Percentiles rank a stretch among this genome's conserved stretches.
These are phyloP conservation scores for Hemithea aestivaria DNA, from an alignment of 2,888 invertebrate genomes.

Conservation along the genomic window DNA sequence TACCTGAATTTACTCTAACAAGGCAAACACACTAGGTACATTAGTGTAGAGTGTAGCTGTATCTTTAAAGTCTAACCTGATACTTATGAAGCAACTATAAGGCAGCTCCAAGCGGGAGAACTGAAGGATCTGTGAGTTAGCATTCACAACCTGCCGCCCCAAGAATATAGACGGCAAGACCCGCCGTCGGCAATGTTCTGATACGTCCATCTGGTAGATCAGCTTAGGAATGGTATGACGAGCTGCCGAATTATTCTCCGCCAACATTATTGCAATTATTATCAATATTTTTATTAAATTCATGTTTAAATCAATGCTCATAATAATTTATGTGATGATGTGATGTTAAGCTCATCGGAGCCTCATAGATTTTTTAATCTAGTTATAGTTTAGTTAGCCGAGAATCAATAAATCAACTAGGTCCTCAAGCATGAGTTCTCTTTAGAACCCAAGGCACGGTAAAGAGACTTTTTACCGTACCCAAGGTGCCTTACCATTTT, in stretches of 20 bases:
- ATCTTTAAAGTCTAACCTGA: slow-evolving; percentile 44
- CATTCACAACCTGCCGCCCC: slow-evolving; percentile 50
- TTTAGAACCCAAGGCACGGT: too few species aligned
- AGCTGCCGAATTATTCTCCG: slow-evolving; percentile 1
- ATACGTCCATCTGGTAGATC: slow-evolving; percentile 55
- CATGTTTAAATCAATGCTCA: slow-evolving; percentile 5
- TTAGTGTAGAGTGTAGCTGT: too few species aligned
- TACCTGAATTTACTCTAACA: too few species aligned
- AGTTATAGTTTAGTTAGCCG: too few species aligned
- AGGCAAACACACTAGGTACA: too few species aligned
- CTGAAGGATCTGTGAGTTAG: slow-evolving; percentile 54
- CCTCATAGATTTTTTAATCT: slow-evolving; percentile 8
- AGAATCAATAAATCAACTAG: too few species aligned
- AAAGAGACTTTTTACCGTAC: too few species aligned
- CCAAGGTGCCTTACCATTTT: too few species aligned
- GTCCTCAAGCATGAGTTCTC: too few species aligned
- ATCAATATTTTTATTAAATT: slow-evolving; percentile 1
- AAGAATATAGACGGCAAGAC: slow-evolving; percentile 64
- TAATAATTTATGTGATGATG: not conserved
- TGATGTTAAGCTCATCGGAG: not conserved
- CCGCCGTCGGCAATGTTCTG: slow-evolving; percentile 59
- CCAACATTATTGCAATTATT: not conserved
- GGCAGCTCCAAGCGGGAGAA: slow-evolving; percentile 57
- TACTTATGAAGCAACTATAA: slow-evolving; percentile 59
- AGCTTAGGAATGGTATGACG: slow-evolving; percentile 28